These are phyloP conservation scores for Lophotriccus pileatus DNA, from an alignment of 2,797 vertebrate genomes.

Conservation along the genomic window DNA sequence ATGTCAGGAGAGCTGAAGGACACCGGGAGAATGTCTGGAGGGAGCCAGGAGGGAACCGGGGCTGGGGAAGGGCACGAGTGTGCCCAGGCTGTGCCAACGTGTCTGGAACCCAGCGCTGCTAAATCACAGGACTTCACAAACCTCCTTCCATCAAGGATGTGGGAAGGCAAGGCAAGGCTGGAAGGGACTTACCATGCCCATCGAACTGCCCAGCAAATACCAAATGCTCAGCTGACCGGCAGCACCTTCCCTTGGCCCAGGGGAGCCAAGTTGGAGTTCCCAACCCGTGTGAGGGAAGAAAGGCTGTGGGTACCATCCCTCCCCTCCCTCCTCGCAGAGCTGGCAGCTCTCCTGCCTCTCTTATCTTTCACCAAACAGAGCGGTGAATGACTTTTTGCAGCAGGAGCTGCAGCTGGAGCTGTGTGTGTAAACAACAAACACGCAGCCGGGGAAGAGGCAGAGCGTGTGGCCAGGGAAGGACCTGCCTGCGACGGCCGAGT, in stretches of 20 bases:
- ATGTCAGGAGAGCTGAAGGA: neutral
- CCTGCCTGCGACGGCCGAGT: neutral
- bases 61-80: neutral
- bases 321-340: fast-evolving
- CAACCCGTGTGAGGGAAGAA: fast-evolving
- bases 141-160: neutral
- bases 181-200: neutral
- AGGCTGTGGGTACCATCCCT: neutral
- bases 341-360: conserved; percentile 43
- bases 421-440: neutral
- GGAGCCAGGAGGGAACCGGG: neutral
- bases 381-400: neutral
- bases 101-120: neutral
- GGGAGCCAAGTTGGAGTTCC: neutral
- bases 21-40: fast-evolving
- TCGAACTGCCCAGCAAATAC: neutral
- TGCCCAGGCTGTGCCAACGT: fast-evolving
- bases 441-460: neutral
- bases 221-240: neutral
- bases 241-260: neutral
- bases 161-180: no score
- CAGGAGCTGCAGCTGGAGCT: conserved; percentile 21
- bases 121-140: neutral
- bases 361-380: neutral
- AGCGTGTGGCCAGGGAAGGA: neutral